Evolutionary conservation across 2,888 invertebrate species (phyloP).

Genomic region (Drosophila putrida): DNA sequence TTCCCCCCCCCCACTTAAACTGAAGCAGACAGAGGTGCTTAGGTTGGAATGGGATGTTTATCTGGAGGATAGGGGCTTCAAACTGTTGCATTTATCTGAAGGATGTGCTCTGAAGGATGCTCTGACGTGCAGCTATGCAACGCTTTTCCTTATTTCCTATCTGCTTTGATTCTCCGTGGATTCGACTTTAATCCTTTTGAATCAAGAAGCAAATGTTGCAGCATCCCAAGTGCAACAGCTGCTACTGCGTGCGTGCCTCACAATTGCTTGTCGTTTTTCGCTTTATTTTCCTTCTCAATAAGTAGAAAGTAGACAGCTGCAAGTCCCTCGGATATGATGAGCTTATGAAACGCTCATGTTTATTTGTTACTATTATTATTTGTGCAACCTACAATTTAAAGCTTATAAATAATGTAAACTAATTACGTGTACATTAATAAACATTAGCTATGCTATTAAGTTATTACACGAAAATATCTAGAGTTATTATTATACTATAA

Average conservation of each 20-base stretch:
- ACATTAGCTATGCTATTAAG: background rate
- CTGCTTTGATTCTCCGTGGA: background rate
- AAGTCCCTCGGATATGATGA: background rate
- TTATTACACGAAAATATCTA: background rate
- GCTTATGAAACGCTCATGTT: background rate
- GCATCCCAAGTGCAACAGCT: background rate
- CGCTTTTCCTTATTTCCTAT: background rate
- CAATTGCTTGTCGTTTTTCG: background rate
- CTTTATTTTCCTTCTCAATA: background rate
- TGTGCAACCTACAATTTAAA: background rate
- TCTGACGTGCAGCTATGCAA: background rate
- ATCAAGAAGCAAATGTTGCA: background rate
- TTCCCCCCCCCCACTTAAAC: no score
- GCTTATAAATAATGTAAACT: background rate
- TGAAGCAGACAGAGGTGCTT: no score
- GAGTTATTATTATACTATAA: slow-evolving; percentile 11
- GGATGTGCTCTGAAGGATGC: background rate
- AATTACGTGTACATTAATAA: slow-evolving; percentile 3
- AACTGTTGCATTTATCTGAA: background rate
- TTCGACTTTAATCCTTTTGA: background rate
- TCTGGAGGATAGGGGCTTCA: background rate
- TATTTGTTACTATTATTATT: background rate
- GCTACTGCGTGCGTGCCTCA: background rate
- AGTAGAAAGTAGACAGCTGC: no score
- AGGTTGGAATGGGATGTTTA: no score